phyloP scores from a whole-genome alignment of 2,113 vertebrate genomes.

The Gnathonemus longibarbis region DNA sequence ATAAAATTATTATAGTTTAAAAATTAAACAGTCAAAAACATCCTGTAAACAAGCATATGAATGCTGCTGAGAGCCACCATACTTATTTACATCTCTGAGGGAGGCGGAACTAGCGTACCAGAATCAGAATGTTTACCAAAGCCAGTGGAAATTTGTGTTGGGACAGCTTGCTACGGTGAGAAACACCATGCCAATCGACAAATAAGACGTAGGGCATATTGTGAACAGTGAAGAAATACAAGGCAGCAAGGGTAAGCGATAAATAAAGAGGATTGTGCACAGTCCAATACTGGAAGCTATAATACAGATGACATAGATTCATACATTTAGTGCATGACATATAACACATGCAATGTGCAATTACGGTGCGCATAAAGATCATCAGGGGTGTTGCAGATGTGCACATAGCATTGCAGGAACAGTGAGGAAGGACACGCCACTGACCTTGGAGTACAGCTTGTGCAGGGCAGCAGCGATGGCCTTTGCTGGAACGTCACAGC shows the following conservation, averaged over 20 bases:
- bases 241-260: not conserved
- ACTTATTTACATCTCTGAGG: not conserved
- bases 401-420: too few relatives aligned
- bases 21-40: not conserved
- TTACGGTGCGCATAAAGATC: not conserved
- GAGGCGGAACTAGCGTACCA: not conserved
- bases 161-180: not conserved
- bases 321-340: not conserved
- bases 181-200: not conserved
- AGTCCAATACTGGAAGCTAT: not conserved
- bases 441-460: constrained; percentile 87
- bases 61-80: not conserved
- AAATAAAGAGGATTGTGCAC: not conserved
- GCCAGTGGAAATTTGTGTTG: not conserved
- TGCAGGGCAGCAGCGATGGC: constrained; percentile 84
- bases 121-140: not conserved
- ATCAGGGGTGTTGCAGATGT: not conserved
- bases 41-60: not conserved
- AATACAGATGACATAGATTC: not conserved
- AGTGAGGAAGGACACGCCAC: not conserved
- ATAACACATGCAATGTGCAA: not conserved
- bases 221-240: not conserved
- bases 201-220: not conserved
- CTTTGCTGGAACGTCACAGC: constrained; percentile 85
- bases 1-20: not conserved